A percentile compares a stretch with the other conserved stretches of the same genome.
Conservation (phyloP, 2,888 invertebrate species). For the Heliconius aoede region DNA sequence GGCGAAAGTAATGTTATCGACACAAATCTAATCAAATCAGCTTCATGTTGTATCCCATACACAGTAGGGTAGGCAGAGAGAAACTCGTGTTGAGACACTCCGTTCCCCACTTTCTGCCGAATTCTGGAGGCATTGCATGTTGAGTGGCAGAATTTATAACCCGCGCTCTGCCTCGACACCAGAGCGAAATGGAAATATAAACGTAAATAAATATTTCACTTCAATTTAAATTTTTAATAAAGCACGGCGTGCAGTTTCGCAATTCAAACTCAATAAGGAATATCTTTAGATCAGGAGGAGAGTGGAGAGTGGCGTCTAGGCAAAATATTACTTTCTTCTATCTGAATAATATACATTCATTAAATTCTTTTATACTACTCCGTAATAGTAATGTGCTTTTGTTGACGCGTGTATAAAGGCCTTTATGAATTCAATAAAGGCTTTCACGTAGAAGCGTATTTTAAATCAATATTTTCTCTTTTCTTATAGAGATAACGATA, state of each 20-base stretch:
- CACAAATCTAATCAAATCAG: too few species aligned
- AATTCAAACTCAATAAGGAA: neutral
- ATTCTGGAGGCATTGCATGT: too few species aligned
- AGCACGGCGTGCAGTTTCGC: neutral
- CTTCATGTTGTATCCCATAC: too few species aligned
- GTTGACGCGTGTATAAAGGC: neutral
- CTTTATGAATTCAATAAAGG: conserved; percentile 10
- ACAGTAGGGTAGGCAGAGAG: too few species aligned
- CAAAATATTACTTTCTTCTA: neutral
- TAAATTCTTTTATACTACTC: neutral
- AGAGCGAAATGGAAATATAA: too few species aligned
- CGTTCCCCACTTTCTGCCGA: too few species aligned
- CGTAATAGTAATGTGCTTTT: neutral
- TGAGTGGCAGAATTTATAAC: too few species aligned
- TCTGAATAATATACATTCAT: neutral
- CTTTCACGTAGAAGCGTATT: neutral
- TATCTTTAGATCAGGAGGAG: neutral
- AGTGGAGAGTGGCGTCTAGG: neutral
- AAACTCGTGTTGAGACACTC: too few species aligned
- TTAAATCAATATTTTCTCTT: conserved; percentile 18
- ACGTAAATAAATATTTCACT: too few species aligned
- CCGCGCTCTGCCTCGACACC: too few species aligned
- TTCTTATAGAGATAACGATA: neutral
- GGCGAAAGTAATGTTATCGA: too few species aligned
- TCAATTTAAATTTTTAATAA: neutral